Conservation (phyloP, 2,888 invertebrate genomes). For the Quadroppia sp. region DNA sequence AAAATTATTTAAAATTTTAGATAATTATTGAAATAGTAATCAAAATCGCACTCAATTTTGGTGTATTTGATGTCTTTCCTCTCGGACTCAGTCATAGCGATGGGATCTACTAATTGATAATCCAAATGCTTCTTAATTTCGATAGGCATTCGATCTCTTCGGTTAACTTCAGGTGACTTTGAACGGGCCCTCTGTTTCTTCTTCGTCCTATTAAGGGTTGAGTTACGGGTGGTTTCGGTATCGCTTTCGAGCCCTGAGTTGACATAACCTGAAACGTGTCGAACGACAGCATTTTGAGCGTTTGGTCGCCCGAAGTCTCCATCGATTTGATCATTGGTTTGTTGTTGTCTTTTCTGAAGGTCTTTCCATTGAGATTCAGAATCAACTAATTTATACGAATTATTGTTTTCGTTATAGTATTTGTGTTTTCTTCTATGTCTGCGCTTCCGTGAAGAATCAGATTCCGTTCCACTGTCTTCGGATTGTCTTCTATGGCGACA, state of each 20-base stretch:
- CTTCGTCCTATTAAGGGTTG: slow-evolving; percentile 39
- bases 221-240: slow-evolving; percentile 51
- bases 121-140: slow-evolving; percentile 80
- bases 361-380: slow-evolving; percentile 85
- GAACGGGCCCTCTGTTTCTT: slow-evolving; percentile 51
- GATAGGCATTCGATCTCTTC: slow-evolving; percentile 62
- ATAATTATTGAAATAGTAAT: slow-evolving; percentile 28
- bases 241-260: slow-evolving; percentile 57
- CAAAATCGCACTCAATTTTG: slow-evolving; percentile 47
- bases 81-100: slow-evolving; percentile 75
- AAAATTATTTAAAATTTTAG: not conserved
- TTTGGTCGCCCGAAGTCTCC: not conserved
- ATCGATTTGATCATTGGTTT: slow-evolving; percentile 52
- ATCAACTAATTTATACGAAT: slow-evolving; percentile 68
- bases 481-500: slow-evolving; percentile 39
- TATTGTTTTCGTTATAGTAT: slow-evolving; percentile 25
- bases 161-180: slow-evolving; percentile 62
- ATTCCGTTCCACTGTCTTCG: slow-evolving; percentile 47
- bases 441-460: slow-evolving; percentile 46
- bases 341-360: slow-evolving; percentile 65
- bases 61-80: slow-evolving; percentile 48
- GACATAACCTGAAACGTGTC: slow-evolving; percentile 50
- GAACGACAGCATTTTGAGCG: slow-evolving; percentile 43
- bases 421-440: slow-evolving; percentile 61
- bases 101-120: slow-evolving; percentile 79